Evolutionary conservation across 2,888 invertebrate genomes (phyloP), one percentile per base, ranked within the genome.

Genomic region (Troides oblongomaculatus): DNA sequence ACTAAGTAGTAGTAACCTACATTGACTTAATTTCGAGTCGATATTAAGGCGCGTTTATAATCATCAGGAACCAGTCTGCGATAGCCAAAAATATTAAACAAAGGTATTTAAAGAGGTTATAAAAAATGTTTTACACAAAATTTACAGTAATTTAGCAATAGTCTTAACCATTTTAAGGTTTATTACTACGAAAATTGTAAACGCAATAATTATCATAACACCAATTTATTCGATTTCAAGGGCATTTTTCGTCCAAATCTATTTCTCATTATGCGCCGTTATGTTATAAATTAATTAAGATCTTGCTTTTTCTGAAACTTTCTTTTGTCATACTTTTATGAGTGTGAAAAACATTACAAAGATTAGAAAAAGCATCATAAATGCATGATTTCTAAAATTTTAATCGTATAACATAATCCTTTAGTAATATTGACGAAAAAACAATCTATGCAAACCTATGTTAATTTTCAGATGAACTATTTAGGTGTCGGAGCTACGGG

Each of bases 401-500:
- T 67, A 57, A 62, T 68, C 68, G 63, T 65, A 53, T 70, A 59
- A 66, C 58, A 59, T 70, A 63, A 53, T 50, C 53, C 23, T 56
- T 69, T 62, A 57, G 57, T 62, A 21, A 36, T 46, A 57, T 0
- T 53, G 66, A 62, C 56, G 39, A 43, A 56, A 63, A 68, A 62
- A 63, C 58, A 68, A 63, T 70, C 70, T 80, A 81, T 82, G 81
- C 81, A 81, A 82, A 80, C 78, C 81, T 79, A 80, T 78, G 81
- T 84, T 83, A 77, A 85, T 85, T 86, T 86, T 86, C 86, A 86
- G 86, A 86, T 86, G 70, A 64, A 72, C 81, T 81, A 74, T 80
- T 81, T 78, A 80, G 79, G 80, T 78, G 64, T 72, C 70, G 72
- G 66, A 64, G 72, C 69, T 73, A 72, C 75, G 71, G 78, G 76